Conservation (phyloP, 1,140 invertebrate genomes). For the Anastatus disparis region DNA sequence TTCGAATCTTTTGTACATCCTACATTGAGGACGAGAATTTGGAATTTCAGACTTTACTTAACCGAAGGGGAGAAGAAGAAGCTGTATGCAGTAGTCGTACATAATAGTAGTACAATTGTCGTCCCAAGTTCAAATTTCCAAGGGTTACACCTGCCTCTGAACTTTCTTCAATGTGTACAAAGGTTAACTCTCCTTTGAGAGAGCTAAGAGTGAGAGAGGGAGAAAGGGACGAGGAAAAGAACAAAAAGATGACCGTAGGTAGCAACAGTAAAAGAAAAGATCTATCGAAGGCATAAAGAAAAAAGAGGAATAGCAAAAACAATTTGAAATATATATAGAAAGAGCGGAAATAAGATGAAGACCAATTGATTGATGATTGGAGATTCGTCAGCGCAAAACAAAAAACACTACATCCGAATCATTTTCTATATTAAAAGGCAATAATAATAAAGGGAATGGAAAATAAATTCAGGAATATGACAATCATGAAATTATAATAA, state of each 20-base stretch:
- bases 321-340: no score
- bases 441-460: no score
- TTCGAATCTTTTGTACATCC: no score
- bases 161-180: background rate
- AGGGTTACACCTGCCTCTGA: background rate
- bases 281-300: background rate
- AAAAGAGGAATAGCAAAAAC: background rate
- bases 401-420: no score
- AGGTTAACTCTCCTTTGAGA: background rate
- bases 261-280: background rate
- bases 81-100: background rate
- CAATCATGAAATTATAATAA: no score
- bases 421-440: no score
- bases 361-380: no score
- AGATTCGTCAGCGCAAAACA: no score
- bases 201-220: background rate
- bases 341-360: no score
- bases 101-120: no score
- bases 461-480: no score
- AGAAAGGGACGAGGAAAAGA: background rate
- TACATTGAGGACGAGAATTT: no score
- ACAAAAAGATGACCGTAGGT: background rate
- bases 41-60: background rate
- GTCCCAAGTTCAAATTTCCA: background rate
- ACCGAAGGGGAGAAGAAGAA: background rate